Evolutionary conservation across 30 jellyfish, hydroid and myxozoan species (phyloP), one percentile per base, ranked within the genome.

Genomic region (Mastigias papua): DNA sequence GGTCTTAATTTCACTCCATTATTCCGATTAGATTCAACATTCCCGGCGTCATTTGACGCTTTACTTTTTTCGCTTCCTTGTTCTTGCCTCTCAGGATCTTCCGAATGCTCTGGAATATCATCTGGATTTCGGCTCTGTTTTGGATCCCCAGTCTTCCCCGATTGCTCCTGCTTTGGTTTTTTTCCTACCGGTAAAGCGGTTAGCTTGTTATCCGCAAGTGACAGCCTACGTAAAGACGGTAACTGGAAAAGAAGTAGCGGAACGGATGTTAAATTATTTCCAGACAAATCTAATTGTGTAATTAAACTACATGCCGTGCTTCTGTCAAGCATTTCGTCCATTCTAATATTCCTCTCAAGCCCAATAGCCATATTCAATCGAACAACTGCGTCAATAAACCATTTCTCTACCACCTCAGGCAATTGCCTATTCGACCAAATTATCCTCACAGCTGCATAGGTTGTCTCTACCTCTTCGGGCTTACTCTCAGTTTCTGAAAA

Each of bases 211-310:
- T 94, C 90, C 10, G 99, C 87, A 35, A 94, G 81, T 34, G 87
- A 84, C 89, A 94, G 78, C 25, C 58, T 77, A 60, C 87, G 80
- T 80, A 94, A 37, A 21, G 97, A 85, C 17, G 97, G 95, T 57
- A 94, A 69, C 60, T 89, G 97, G 69, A 94, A 94, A 8, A 94
- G 54, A 31, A 73, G 62, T 20, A 80, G 86, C 1, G 99, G 99
- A 27, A 94, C 51, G 33, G 87, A 20, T 32, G 31, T 81, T 5
- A 94, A 48, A 32, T 66, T 57, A 76, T 94, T 94, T 28, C 84
- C 84, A 2, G 97, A 85, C 49, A 94, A 51, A 75, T 89, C 90
- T 23, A 94, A 77, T 20, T 65, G 50, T 25, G 99, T 94, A 65
- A 94, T 46, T 32, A 94, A 76, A 22, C 60, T 69, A 65, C 31